Evolutionary conservation across 1,140 invertebrate species (phyloP), one percentile per base, ranked within the genome.

Genomic region (Frieseomelitta varia): DNA sequence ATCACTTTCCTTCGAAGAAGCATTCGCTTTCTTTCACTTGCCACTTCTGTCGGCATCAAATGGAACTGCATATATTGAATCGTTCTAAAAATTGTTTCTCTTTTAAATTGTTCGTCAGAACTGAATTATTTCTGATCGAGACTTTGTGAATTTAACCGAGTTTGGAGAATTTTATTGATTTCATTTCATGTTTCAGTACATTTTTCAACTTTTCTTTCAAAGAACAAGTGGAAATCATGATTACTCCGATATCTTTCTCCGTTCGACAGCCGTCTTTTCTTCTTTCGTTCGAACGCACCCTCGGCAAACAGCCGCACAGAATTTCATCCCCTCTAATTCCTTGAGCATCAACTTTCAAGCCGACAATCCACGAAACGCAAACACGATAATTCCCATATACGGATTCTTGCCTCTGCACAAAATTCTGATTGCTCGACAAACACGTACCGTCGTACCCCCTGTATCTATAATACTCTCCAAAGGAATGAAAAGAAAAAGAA

Each of bases 341-440:
- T 77, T 47, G 8, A 68, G 73, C n/a, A 82, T 67, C 80, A 56
- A 82, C 80, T 56, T 76, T 30, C 73, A 65, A 47, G 21, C 58
- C 71, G 34, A 15, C 24, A 69, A 79, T 34, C 67, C 67, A 17
- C 27, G 67, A 30, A 79, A 47, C 63, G 68, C 79, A 61, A 80
- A 61, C 79, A 72, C 10, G 4, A n/a, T 21, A 15, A 53, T 21
- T 79, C 76, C 27, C 11, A 39, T 21, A 6, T 51, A 71, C 76
- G 81, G 75, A 79, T 53, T 72, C 56, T 19, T 71, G 17, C 55
- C 67, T 79, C 19, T 12, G 21, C 67, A 61, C 21, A 79, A 79
- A 71, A 30, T 79, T 68, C 34, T 27, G 27, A 63, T 63, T 68
- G 27, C 19, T 79, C 67, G 27, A 19, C 47, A 79, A 84, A 79